A percentile compares a stretch with the other conserved stretches of the same genome.
Evolutionary conservation across 2,113 vertebrate species (phyloP).

Genomic region (Calcarius ornatus): DNA sequence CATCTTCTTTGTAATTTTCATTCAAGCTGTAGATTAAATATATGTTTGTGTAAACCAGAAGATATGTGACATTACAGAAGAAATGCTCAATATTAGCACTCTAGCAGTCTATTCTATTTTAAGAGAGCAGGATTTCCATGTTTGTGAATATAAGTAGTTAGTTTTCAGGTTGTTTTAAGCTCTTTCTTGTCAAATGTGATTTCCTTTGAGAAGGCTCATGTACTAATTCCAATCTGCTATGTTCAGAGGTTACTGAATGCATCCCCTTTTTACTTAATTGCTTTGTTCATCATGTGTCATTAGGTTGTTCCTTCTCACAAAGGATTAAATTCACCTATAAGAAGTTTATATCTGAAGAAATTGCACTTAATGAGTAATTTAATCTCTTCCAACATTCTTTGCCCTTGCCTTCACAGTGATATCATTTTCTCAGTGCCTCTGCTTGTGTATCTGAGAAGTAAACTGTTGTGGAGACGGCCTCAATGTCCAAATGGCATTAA

Average conservation of each 20-base stretch:
- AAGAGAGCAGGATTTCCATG: not conserved
- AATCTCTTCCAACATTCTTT: not conserved
- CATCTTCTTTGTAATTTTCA: not conserved
- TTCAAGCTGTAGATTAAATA: not conserved
- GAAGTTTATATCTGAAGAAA: not conserved
- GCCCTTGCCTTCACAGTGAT: not conserved
- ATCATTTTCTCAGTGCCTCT: not conserved
- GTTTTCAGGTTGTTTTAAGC: not conserved
- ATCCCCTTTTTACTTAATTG: not conserved
- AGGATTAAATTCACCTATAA: not conserved
- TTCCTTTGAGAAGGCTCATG: constrained; percentile 2
- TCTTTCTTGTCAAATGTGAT: not conserved
- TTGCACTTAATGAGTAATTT: not conserved
- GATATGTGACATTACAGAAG: not conserved
- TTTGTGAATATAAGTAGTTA: not conserved
- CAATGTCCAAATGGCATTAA: not conserved
- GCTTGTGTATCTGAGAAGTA: not conserved
- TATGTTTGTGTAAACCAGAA: not conserved
- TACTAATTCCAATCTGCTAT: constrained; percentile 1
- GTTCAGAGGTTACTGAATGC: not conserved
- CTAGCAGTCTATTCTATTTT: not conserved
- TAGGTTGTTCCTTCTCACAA: not conserved
- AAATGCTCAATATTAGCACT: not conserved
- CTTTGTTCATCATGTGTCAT: not conserved
- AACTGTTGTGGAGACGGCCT: not conserved